Percentiles rank a stretch among this genome's conserved stretches.
Conservation (phyloP, 1,140 invertebrate genomes). For the Araneus ventricosus region DNA sequence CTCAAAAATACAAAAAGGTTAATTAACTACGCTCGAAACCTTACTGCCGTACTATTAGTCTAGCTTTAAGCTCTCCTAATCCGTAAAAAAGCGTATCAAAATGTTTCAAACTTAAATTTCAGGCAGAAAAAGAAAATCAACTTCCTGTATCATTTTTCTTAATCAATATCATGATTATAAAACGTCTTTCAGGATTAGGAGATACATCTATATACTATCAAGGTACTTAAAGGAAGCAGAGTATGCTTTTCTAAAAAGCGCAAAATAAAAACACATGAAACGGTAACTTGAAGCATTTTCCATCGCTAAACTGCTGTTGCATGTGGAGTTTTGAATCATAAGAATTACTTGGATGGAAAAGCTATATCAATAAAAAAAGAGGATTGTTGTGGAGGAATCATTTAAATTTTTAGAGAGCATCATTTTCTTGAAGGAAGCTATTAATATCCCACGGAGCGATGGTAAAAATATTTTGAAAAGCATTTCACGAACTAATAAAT, state of each 20-base stretch:
- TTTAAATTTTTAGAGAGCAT: background rate
- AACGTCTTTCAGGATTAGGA: background rate
- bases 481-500: constrained; percentile 26
- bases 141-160: background rate
- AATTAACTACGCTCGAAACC: no score
- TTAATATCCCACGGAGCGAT: background rate
- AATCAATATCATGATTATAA: background rate
- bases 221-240: background rate
- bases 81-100: no score
- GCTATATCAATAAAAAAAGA: constrained; percentile 24
- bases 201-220: background rate
- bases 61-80: no score
- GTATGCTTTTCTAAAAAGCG: background rate
- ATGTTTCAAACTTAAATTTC: no score
- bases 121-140: no score
- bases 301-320: background rate
- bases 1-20: no score
- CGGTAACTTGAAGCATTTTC: background rate
- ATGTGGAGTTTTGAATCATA: background rate
- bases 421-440: background rate
- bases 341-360: background rate
- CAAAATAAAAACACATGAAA: background rate
- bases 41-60: no score
- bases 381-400: background rate
- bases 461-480: constrained; percentile 4